Evolutionary conservation across 2,888 invertebrate genomes (phyloP).

Genomic region (Eueremaeus valkanovi): DNA sequence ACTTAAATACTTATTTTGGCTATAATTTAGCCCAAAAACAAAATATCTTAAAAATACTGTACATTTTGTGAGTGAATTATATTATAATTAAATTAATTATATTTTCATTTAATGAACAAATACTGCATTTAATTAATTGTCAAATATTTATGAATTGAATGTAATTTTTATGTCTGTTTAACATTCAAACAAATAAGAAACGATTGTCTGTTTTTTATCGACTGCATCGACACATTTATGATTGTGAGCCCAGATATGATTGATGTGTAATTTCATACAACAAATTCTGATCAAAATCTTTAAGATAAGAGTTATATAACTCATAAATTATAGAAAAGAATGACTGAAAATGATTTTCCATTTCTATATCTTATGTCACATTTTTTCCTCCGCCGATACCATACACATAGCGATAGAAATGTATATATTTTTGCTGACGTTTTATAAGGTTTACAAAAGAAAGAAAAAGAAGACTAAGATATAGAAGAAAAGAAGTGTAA

Average conservation of each 20-base stretch:
- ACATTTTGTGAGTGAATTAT: no score
- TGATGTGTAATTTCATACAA: conserved; percentile 13
- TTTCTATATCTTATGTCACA: conserved; percentile 5
- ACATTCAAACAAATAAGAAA: neutral
- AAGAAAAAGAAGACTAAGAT: neutral
- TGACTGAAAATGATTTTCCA: neutral
- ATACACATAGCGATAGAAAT: neutral
- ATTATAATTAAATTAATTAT: no score
- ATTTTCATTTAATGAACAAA: no score
- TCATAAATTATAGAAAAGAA: neutral
- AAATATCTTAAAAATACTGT: no score
- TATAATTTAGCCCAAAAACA: no score
- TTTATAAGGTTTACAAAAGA: conserved; percentile 5
- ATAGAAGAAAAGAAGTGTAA: neutral
- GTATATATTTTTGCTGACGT: conserved; percentile 16
- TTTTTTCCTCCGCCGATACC: neutral
- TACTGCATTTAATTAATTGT: no score
- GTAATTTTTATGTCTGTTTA: no score
- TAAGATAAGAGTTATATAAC: conserved; percentile 23
- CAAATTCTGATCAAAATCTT: conserved; percentile 19
- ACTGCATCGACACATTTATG: neutral
- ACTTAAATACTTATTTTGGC: no score
- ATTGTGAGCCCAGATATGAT: neutral
- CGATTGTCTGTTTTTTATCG: neutral
- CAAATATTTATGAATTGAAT: no score